These are phyloP conservation scores for Rambutsinella grinnellia DNA, from an alignment of 2,888 invertebrate genomes.

Conservation along the genomic window DNA sequence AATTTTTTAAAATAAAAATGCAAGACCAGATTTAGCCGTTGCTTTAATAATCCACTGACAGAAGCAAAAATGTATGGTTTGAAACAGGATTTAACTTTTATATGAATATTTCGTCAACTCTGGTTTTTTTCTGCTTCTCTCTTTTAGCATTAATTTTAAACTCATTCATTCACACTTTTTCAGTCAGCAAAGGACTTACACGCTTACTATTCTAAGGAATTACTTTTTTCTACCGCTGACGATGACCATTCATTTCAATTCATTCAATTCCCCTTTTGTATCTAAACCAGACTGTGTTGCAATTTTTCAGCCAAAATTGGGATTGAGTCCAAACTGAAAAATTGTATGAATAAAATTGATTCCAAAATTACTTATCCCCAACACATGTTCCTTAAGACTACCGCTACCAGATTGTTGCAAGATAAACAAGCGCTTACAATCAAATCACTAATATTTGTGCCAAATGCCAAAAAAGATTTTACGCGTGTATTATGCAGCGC, in stretches of 20 bases:
- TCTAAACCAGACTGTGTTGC: not conserved
- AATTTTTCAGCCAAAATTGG: constrained; percentile 1
- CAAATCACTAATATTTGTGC: constrained; percentile 18
- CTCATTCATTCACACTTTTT: not conserved
- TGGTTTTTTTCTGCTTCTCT: not conserved
- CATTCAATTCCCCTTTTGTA: constrained; percentile 6
- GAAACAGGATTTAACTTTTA: constrained; percentile 10
- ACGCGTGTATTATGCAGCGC: not conserved
- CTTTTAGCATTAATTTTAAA: not conserved
- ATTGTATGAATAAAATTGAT: not conserved
- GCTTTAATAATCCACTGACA: not conserved
- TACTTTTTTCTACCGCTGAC: not conserved
- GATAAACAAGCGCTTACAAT: not conserved
- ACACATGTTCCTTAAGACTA: not conserved
- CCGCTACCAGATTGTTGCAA: not conserved
- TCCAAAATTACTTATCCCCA: not conserved
- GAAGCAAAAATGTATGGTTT: not conserved
- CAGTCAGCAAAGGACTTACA: not conserved
- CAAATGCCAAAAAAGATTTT: constrained; percentile 13
- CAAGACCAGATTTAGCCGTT: not conserved
- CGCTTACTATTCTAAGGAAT: not conserved
- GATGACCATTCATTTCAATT: constrained; percentile 28
- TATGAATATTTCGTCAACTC: constrained; percentile 11
- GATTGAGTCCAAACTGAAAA: not conserved
- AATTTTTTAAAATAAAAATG: not conserved